Conservation (phyloP, 2,888 invertebrate genomes). For the Sinotaia quadrata region DNA sequence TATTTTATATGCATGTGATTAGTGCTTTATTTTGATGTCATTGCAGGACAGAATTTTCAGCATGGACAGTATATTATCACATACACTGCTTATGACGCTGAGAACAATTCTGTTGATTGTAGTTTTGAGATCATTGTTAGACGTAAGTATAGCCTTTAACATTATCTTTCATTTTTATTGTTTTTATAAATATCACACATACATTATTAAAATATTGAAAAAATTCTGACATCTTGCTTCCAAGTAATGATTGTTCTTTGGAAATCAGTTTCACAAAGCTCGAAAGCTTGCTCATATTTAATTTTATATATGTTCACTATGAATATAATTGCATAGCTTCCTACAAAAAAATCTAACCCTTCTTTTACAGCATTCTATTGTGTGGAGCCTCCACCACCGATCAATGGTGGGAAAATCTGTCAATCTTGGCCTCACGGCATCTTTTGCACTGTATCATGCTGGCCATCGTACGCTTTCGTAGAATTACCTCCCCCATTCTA, state of each 20-base stretch:
- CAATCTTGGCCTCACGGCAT: slow-evolving; percentile 44
- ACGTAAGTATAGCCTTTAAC: slow-evolving; percentile 60
- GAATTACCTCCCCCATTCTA: slow-evolving; percentile 96
- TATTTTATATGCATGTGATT: too few relatives aligned
- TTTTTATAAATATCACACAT: too few relatives aligned
- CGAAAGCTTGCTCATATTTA: too few relatives aligned
- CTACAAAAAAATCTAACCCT: too few relatives aligned
- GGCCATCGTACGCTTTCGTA: slow-evolving; percentile 78
- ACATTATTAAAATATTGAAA: too few relatives aligned
- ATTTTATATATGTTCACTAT: too few relatives aligned
- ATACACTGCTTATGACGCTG: slow-evolving; percentile 93
- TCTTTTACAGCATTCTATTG: slow-evolving; percentile 51
- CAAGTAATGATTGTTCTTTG: too few relatives aligned
- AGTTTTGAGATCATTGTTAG: slow-evolving; percentile 91
- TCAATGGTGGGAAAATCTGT: slow-evolving; percentile 47
- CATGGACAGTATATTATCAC: slow-evolving; percentile 59
- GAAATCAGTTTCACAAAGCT: too few relatives aligned
- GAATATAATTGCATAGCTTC: too few relatives aligned
- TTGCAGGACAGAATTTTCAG: slow-evolving; percentile 56
- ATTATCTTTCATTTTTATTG: too few relatives aligned
- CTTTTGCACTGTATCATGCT: slow-evolving; percentile 64
- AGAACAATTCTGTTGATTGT: slow-evolving; percentile 97
- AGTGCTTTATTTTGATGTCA: too few relatives aligned
- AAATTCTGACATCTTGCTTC: too few relatives aligned
- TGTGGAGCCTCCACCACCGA: slow-evolving; percentile 49